Percentiles rank a stretch among this genome's conserved stretches.
These are phyloP conservation scores for Corvus hawaiiensis DNA, from an alignment of 2,113 vertebrate species.

Conservation along the genomic window DNA sequence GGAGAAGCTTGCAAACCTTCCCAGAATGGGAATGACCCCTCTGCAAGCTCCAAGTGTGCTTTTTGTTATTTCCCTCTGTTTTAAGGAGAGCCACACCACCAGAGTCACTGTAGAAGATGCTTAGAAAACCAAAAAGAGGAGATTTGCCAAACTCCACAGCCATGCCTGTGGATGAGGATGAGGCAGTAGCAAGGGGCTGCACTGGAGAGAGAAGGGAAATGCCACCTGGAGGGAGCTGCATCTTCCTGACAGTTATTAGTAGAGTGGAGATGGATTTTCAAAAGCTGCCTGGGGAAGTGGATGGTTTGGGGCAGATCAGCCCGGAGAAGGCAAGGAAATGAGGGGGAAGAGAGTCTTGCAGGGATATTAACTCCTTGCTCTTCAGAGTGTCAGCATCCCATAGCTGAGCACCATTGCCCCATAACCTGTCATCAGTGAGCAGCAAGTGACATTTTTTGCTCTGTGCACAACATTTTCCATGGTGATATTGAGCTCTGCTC, in stretches of 20 bases:
- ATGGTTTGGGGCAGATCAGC: neutral
- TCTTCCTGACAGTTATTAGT: neutral
- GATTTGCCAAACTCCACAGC: neutral
- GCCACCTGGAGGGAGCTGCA: neutral
- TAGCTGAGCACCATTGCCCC: neutral
- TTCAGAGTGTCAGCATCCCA: neutral
- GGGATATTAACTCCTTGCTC: neutral
- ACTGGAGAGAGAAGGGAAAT: neutral
- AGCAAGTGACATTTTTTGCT: neutral
- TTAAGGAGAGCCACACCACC: neutral
- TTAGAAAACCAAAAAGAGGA: neutral
- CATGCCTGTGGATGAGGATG: rapidly evolving
- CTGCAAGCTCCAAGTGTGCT: neutral
- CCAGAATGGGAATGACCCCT: neutral
- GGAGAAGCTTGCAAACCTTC: neutral
- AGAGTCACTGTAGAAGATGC: neutral
- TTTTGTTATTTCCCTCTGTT: neutral
- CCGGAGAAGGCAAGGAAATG: neutral
- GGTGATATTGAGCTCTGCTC: neutral
- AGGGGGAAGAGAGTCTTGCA: neutral
- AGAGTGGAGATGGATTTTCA: neutral
- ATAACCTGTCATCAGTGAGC: neutral
- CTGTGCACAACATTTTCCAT: neutral
- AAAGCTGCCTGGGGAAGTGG: neutral
- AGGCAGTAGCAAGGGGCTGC: neutral